Evolutionary conservation across 1,140 invertebrate species (phyloP), one percentile per base, ranked within the genome.

Genomic region (Dryas iulia): DNA sequence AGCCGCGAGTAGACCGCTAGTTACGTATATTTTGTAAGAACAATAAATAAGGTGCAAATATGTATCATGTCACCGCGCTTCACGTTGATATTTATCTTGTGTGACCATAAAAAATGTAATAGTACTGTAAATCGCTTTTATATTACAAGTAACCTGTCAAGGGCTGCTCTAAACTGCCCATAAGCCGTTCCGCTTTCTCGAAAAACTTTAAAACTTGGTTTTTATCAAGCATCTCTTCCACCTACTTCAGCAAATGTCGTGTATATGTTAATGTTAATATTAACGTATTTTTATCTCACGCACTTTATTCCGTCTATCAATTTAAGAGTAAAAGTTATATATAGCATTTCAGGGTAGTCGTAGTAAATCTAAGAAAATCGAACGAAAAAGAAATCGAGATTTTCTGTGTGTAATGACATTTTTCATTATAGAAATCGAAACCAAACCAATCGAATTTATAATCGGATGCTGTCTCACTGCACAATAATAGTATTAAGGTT

Each of bases 11-110:
- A n/a, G n/a, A n/a, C n/a, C n/a, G n/a, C n/a, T n/a, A n/a, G n/a
- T 28, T 14, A 21, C 6, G 30, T 30, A 31, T 30, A 66, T 62
- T 69, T 73, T 57, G 69, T 62, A 66, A 31, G 39, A 59, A 56
- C n/a, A 35, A 67, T 72, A 76, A 72, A 72, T 74, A 72, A 78
- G 66, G 67, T 70, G 71, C 71, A 68, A 78, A 72, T 76, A 72
- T 66, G 28, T 67, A 68, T 72, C 64, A 71, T 62, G 65, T 57
- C 64, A 60, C 25, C 28, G 52, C 57, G 59, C 56, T 74, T 72
- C 66, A 52, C 60, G 69, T 68, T 76, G 24, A 39, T 39, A 12
- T 58, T 78, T 72, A 78, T 74, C 69, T 67, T 52, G 58, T 73
- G 66, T 61, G 68, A 65, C 61, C 57, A 68, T 78, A 73, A 76